Base-by-base conservation (phyloP, 1,140 invertebrate species). In the Halotydeus destructor region DNA sequence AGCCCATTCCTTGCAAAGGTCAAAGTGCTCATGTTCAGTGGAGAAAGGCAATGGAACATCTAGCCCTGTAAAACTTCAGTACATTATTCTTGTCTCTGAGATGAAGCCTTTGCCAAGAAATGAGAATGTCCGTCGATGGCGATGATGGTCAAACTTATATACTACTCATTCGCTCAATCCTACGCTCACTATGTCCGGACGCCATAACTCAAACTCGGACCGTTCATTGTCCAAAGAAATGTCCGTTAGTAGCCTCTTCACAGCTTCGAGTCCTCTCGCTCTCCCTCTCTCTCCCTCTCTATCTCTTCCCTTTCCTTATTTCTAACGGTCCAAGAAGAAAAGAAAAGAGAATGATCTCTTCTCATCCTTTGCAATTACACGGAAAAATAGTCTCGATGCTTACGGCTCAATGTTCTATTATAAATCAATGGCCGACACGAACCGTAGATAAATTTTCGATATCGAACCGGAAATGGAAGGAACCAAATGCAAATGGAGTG, bases 221-320 rank as follows among this genome's bases (percentile, higher is more conserved):
- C 12, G 18, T 31, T 31, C 16, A 31, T 12, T 31, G 30, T 12
- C 30, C 30, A 31, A 31, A n/a, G 12, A 31, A 16, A 16, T 16
- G 12, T n/a, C 30, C 16, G 30, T n/a, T 31, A 12, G 12, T 12
- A n/a, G 12, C 16, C 16, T 31, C 12, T 31, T 31, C 30, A n/a
- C 30, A 12, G 12, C 16, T 16, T 31, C 30, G 30, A 5, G 33
- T 35, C 14, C 19, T 21, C 19, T 37, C 19, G 11, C 8, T 24
- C 6, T 37, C 5, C 19, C 35, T 37, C 19, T 37, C 14, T 37
- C 35, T 37, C 14, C 26, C 19, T 37, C 35, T 37, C 19, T 37
- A 21, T 18, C 33, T 35, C 16, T 35, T 21, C 23, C 33, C 23
- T 18, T 8, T 16, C 26, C 18, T 37, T 11, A 16, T 21, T 37